Conservation (phyloP, 1,140 invertebrate genomes). For the Homarus americanus region DNA sequence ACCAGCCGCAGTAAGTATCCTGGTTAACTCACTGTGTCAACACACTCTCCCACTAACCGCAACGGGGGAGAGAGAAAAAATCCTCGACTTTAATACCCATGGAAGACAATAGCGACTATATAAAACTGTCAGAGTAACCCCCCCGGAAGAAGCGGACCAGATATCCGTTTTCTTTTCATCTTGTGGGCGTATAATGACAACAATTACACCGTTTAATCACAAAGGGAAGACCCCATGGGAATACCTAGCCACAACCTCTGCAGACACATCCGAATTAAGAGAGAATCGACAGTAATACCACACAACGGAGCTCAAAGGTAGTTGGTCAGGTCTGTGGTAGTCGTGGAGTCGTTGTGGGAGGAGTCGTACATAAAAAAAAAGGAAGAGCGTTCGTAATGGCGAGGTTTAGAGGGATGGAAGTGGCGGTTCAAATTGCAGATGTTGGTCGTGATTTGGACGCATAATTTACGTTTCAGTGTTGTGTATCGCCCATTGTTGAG, state of each 20-base stretch:
- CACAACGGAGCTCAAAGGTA: neutral
- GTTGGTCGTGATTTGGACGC: slow-evolving; percentile 14
- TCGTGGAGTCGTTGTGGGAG: too few species aligned
- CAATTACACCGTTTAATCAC: slow-evolving; percentile 59
- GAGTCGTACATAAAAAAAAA: too few species aligned
- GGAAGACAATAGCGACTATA: neutral
- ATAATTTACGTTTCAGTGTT: slow-evolving; percentile 16
- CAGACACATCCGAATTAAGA: neutral
- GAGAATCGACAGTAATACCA: neutral
- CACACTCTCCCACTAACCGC: neutral
- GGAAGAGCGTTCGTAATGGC: neutral
- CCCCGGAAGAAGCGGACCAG: slow-evolving; percentile 40
- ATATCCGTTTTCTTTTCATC: slow-evolving; percentile 53
- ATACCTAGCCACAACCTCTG: neutral
- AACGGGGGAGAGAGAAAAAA: neutral
- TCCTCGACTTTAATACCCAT: neutral
- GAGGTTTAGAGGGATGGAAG: slow-evolving; percentile 2
- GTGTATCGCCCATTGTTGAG: slow-evolving; percentile 31
- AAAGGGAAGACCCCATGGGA: slow-evolving; percentile 25
- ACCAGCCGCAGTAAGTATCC: neutral
- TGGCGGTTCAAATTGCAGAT: slow-evolving; percentile 15
- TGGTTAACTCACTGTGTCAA: neutral
- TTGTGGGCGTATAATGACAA: slow-evolving; percentile 36
- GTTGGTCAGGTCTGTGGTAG: neutral
- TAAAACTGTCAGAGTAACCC: neutral